These are phyloP conservation scores for Malacosoma neustria DNA, from an alignment of 2,888 invertebrate species.

Conservation along the genomic window DNA sequence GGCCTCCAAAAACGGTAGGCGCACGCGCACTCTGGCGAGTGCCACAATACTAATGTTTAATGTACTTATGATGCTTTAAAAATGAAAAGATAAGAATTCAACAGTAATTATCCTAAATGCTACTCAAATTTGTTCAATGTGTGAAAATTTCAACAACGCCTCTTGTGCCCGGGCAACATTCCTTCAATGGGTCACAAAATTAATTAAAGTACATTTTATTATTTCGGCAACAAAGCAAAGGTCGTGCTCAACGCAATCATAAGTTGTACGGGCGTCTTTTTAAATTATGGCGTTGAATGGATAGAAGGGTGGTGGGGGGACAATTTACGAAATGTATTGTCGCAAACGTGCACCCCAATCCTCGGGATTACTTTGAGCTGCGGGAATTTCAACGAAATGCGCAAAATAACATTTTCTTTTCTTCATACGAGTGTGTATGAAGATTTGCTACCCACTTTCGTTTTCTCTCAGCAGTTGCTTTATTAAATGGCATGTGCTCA, in stretches of 20 bases:
- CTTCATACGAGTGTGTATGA: constrained; percentile 20
- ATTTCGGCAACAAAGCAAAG: constrained; percentile 15
- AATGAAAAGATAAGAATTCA: too few species aligned
- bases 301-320: constrained; percentile 21
- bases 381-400: constrained; percentile 38
- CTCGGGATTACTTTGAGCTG: constrained; percentile 40
- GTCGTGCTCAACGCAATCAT: constrained; percentile 5
- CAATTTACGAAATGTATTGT: constrained; percentile 60
- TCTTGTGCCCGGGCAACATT: too few species aligned
- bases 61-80: too few species aligned
- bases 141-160: too few species aligned
- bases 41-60: too few species aligned
- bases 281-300: constrained; percentile 45
- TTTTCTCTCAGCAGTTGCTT: constrained; percentile 11
- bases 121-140: too few species aligned
- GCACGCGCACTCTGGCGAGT: too few species aligned
- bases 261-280: constrained; percentile 29
- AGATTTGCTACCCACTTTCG: not conserved
- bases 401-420: constrained; percentile 44
- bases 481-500: constrained; percentile 8
- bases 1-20: too few species aligned
- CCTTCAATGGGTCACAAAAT: too few species aligned
- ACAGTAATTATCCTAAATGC: too few species aligned
- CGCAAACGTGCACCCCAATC: constrained; percentile 36
- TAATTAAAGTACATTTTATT: not conserved